phyloP scores from a whole-genome alignment of 2,113 vertebrate genomes.

The Vombatus ursinus region DNA sequence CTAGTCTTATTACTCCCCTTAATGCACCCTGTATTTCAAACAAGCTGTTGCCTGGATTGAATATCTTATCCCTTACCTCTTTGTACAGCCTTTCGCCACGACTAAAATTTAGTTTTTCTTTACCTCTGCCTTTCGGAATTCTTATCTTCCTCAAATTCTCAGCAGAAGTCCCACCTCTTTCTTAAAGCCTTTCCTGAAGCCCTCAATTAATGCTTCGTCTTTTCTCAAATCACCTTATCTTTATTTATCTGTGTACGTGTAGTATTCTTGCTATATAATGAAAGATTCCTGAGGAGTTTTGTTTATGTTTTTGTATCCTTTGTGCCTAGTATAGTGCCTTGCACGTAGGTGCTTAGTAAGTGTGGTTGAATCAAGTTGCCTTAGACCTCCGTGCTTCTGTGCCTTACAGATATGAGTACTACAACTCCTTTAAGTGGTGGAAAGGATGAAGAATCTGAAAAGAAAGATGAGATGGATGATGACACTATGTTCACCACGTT shows the following conservation, averaged over 20 bases:
- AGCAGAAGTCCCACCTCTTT: neutral
- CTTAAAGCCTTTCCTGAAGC: neutral
- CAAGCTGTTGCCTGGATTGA: neutral
- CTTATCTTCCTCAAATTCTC: neutral
- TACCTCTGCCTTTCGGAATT: neutral
- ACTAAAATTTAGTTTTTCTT: neutral
- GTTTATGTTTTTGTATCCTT: neutral
- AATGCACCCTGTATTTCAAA: neutral
- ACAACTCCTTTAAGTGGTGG: slow-evolving; percentile 87
- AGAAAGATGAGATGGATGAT: slow-evolving; percentile 98
- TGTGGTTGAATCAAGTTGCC: neutral
- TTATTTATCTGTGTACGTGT: neutral
- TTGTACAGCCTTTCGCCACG: neutral
- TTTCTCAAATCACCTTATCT: neutral
- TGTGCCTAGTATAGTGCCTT: neutral
- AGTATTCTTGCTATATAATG: neutral
- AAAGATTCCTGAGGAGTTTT: neutral
- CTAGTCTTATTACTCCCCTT: neutral
- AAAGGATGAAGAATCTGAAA: slow-evolving; percentile 94
- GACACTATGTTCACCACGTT: slow-evolving; percentile 97
- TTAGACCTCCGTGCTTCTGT: slow-evolving; percentile 3
- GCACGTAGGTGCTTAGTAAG: neutral
- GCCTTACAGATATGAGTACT: slow-evolving; percentile 89
- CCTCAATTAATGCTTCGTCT: neutral
- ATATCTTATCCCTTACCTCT: neutral